A percentile compares a stretch with the other conserved stretches of the same genome.
These are phyloP conservation scores for Cyclophora albipunctata DNA, from an alignment of 2,888 invertebrate genomes.

Conservation along the genomic window DNA sequence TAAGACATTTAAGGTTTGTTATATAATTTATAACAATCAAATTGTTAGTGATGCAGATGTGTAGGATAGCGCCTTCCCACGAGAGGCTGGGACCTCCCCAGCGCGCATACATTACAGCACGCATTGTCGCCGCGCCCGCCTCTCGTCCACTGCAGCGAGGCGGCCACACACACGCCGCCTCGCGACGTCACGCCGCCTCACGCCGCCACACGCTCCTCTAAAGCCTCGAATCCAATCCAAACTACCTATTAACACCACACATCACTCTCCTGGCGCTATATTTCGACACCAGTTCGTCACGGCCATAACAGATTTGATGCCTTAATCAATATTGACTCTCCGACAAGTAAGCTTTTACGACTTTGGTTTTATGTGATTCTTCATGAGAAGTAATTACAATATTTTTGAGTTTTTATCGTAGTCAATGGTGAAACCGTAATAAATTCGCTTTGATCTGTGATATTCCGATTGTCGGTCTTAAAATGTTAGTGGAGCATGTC, in stretches of 20 bases:
- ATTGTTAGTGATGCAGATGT: slow-evolving; percentile 21
- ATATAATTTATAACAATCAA: slow-evolving; percentile 23
- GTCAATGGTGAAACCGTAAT: not conserved
- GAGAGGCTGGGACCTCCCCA: slow-evolving; percentile 59
- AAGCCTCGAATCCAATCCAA: slow-evolving; percentile 16
- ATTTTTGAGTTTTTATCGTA: not conserved
- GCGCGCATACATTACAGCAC: slow-evolving; percentile 67
- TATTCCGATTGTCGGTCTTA: too few species aligned
- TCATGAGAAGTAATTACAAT: slow-evolving; percentile 3
- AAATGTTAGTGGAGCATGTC: too few species aligned
- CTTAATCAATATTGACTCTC: slow-evolving; percentile 21
- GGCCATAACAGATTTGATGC: slow-evolving; percentile 18
- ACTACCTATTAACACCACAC: slow-evolving; percentile 13
- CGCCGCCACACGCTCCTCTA: slow-evolving; percentile 18
- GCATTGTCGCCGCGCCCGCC: slow-evolving; percentile 43
- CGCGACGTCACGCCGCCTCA: not conserved
- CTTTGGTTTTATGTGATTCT: slow-evolving; percentile 7
- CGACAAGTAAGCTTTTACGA: slow-evolving; percentile 12
- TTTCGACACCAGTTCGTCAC: slow-evolving; percentile 16
- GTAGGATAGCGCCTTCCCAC: slow-evolving; percentile 55
- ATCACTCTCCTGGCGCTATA: slow-evolving; percentile 10
- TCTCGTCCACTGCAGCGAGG: slow-evolving; percentile 9
- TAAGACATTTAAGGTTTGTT: too few species aligned
- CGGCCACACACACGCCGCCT: slow-evolving; percentile 25
- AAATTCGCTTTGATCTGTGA: not conserved